Conservation (phyloP, 1,140 invertebrate species). For the Polyergus mexicanus region DNA sequence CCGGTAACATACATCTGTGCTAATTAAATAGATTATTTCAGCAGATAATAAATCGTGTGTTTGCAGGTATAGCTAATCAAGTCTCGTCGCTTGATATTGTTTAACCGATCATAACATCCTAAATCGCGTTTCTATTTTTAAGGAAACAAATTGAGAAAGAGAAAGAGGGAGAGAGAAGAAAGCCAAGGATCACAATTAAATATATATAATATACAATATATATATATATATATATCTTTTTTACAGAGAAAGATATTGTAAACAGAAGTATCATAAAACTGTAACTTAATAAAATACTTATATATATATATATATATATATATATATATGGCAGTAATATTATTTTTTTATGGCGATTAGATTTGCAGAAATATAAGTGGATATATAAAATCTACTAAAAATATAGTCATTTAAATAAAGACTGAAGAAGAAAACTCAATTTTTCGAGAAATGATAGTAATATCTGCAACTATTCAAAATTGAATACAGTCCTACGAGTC, state of each 20-base stretch:
- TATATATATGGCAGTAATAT: neutral
- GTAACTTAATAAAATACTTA: conserved; percentile 14
- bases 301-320: too few species aligned
- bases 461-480: neutral
- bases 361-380: neutral
- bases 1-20: neutral
- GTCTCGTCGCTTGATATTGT: conserved; percentile 83
- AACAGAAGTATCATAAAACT: neutral
- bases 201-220: neutral
- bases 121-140: neutral
- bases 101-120: conserved; percentile 40
- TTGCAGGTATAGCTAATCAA: conserved; percentile 85
- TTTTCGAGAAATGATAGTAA: neutral
- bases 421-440: conserved; percentile 4
- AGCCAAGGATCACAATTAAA: neutral
- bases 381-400: neutral
- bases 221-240: neutral
- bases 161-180: neutral
- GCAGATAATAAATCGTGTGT: conserved; percentile 36
- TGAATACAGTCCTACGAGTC: neutral
- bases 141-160: neutral
- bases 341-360: neutral
- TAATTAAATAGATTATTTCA: neutral
- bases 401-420: neutral
- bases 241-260: neutral